Percentiles rank a stretch among this genome's conserved stretches.
phyloP scores from a whole-genome alignment of 2,113 vertebrate genomes.

The Corythaeola cristata region DNA sequence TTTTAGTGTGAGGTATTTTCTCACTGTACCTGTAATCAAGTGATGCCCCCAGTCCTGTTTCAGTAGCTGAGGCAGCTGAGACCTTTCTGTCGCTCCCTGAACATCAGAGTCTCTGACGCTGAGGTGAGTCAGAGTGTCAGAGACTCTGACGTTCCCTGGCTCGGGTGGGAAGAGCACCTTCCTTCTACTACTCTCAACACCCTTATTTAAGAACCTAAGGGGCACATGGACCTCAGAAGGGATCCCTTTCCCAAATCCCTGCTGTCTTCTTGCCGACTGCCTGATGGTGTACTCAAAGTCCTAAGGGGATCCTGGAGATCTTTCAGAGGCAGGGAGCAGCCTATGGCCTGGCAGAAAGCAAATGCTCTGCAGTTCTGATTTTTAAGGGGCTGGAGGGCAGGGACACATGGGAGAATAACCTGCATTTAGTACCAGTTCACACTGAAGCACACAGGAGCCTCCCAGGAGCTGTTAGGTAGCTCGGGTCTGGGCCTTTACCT shows the following conservation, averaged over 20 bases:
- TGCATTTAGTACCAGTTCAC: neutral
- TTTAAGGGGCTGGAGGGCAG: neutral
- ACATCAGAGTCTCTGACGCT: neutral
- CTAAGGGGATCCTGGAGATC: neutral
- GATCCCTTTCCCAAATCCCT: neutral
- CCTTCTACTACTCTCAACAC: neutral
- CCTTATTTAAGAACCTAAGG: neutral
- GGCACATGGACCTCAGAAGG: neutral
- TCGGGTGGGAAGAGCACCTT: neutral
- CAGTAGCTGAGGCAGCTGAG: neutral
- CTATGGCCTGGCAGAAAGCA: neutral
- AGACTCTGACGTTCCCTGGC: neutral
- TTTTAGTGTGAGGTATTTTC: neutral
- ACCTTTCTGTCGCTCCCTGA: neutral
- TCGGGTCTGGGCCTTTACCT: neutral
- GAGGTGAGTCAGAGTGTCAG: no score
- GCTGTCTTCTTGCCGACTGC: fast-evolving
- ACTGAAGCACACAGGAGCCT: neutral
- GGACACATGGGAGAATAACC: neutral
- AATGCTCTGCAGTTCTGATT: neutral
- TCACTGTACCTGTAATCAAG: neutral
- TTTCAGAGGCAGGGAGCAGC: neutral
- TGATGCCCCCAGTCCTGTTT: neutral
- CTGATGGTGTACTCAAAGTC: neutral
- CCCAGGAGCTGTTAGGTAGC: neutral